Evolutionary conservation across 1,140 invertebrate genomes (phyloP).

Genomic region (Scaptomyza graminum): DNA sequence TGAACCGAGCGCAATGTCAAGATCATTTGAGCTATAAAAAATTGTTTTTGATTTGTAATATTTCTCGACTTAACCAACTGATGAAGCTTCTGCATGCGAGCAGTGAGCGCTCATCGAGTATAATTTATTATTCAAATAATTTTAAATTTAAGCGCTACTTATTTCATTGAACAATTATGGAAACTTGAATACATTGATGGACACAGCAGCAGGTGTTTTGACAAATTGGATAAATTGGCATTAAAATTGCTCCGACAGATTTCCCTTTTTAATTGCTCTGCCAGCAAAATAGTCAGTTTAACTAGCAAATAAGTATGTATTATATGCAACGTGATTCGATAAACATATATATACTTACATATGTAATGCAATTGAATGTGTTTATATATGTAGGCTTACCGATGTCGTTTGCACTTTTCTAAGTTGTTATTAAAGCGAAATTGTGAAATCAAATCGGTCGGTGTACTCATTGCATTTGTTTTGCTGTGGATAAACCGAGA

Average conservation of each 20-base stretch:
- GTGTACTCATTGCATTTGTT: conserved; percentile 49
- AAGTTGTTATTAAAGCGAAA: conserved; percentile 61
- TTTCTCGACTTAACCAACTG: conserved; percentile 41
- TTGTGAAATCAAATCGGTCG: conserved; percentile 59
- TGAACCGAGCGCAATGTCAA: conserved; percentile 66
- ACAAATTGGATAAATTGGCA: conserved; percentile 4
- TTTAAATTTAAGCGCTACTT: not conserved
- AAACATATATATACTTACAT: conserved; percentile 3
- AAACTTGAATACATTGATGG: not conserved
- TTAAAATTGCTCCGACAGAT: not conserved
- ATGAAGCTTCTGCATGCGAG: not conserved
- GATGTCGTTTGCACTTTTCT: conserved; percentile 67
- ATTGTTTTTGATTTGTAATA: conserved; percentile 41
- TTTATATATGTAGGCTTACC: conserved; percentile 9
- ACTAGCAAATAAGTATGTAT: conserved; percentile 12
- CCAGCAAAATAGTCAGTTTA: conserved; percentile 3
- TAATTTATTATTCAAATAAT: conserved; percentile 12
- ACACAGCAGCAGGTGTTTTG: conserved; percentile 3
- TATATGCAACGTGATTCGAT: conserved; percentile 8
- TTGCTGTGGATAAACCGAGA: conserved; percentile 29
- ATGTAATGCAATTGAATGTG: conserved; percentile 33
- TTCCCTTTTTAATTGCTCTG: conserved; percentile 14
- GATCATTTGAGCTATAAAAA: conserved; percentile 67
- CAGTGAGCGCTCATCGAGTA: conserved; percentile 33
- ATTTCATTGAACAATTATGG: conserved; percentile 1